Percentiles rank a stretch among this genome's conserved stretches.
phyloP scores from a whole-genome alignment of 2,113 vertebrate genomes.

The Serinus canaria region DNA sequence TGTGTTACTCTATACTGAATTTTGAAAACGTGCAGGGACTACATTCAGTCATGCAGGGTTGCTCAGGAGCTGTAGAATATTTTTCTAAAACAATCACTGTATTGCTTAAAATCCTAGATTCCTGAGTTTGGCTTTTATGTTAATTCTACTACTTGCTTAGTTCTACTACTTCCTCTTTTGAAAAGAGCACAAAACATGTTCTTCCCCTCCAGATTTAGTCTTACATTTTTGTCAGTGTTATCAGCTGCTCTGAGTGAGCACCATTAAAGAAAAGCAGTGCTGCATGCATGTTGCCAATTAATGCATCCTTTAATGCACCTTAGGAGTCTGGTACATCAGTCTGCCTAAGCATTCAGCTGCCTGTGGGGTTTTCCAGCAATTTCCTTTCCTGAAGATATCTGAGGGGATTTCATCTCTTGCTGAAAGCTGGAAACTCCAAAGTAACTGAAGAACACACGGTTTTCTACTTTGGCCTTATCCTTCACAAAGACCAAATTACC shows the following conservation, averaged over 20 bases:
- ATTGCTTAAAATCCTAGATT: background rate
- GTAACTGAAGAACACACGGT: background rate
- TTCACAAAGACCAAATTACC: background rate
- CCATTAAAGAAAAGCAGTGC: background rate
- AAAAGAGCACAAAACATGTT: background rate
- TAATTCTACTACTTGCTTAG: background rate
- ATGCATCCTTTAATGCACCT: background rate
- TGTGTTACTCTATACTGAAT: background rate
- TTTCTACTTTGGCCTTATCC: background rate
- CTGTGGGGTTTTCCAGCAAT: background rate
- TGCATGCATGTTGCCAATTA: background rate
- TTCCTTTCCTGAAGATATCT: background rate
- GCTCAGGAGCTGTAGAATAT: background rate
- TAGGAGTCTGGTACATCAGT: background rate
- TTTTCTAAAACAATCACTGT: background rate
- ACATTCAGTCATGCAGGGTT: background rate
- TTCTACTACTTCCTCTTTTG: background rate
- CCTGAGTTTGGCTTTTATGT: background rate
- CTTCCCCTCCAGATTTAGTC: background rate
- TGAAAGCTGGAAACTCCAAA: background rate
- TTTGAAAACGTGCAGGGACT: background rate
- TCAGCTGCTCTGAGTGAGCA: background rate
- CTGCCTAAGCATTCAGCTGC: background rate
- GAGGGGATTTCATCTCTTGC: background rate
- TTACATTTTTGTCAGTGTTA: background rate